Evolutionary conservation across 2,888 invertebrate genomes (phyloP), one percentile per base, ranked within the genome.

Genomic region (Drosophila koepferae): DNA sequence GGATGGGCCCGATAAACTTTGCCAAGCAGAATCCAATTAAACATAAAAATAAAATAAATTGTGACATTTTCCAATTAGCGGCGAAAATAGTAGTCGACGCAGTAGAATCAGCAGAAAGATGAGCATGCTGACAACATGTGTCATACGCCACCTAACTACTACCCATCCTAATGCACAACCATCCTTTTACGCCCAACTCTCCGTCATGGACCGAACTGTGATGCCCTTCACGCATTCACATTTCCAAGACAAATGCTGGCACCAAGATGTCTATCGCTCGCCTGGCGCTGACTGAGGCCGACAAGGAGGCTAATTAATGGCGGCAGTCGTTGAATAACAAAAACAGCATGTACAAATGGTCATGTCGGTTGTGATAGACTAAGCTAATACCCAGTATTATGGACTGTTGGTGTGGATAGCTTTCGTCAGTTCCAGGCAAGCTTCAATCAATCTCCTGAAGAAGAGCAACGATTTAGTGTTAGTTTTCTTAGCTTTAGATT

Each of bases 11-110:
- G 34, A 40, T 65, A 85, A 82, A 48, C 53, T 80, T 84, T 76
- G 55, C 44, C 71, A 60, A 81, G 78, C 72, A 69, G 72, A 82
- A 87, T 85, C 86, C 86, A 86, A 86, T 86, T 86, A 86, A 86
- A 86, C 81, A 86, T 85, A 86, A 87, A 86, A 86, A 86, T 87
- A 77, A 87, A 89, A 86, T 89, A 85, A 82, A 86, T 81, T 86
- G 89, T 86, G 86, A 86, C 86, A 86, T 75, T 89, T 86, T 86
- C 86, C 86, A 86, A 86, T 86, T 86, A 86, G 89, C 82, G 85
- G 71, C 72, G 82, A 85, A 84, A 75, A 79, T 87, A 58, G 43
- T 44, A 58, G 58, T 44, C 55, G 55, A 41, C 41, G 55, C 55
- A 89, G 85, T 78, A 67, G 63, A 18, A 75, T 40, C 38, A 40